These are phyloP conservation scores for Prinia subflava DNA, from an alignment of 2,113 vertebrate genomes.

Conservation along the genomic window DNA sequence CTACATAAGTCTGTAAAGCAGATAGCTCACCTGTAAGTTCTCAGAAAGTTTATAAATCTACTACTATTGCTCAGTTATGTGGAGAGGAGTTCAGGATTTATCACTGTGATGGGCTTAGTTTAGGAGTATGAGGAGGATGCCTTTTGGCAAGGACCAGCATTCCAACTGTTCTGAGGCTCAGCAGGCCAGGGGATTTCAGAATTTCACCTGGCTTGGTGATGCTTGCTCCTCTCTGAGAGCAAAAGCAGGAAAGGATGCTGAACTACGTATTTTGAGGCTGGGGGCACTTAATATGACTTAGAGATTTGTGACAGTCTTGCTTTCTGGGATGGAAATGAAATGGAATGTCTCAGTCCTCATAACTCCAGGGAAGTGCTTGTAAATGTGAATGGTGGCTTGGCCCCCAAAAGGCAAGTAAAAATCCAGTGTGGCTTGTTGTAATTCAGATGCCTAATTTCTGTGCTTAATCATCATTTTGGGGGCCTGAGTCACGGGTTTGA, in stretches of 20 bases:
- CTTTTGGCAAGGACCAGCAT: neutral
- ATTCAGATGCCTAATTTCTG: neutral
- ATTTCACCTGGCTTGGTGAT: neutral
- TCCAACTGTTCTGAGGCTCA: neutral
- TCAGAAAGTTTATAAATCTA: neutral
- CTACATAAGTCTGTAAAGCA: neutral
- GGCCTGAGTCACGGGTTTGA: neutral
- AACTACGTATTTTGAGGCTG: rapidly evolving
- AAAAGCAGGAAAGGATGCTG: neutral
- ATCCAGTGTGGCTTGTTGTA: neutral
- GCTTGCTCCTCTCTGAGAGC: neutral
- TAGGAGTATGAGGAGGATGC: neutral
- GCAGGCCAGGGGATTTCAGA: neutral
- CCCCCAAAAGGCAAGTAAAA: neutral
- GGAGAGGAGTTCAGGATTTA: neutral
- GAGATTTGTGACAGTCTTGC: neutral
- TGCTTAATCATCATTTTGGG: neutral
- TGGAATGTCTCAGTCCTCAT: neutral
- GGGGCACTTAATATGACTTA: neutral
- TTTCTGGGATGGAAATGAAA: neutral
- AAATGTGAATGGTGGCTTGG: neutral
- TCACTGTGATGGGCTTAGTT: neutral
- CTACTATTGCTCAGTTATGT: neutral
- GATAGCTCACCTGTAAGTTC: neutral
- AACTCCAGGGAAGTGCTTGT: neutral